These are phyloP conservation scores for Bombyx mandarina DNA, from an alignment of 1,140 invertebrate genomes.

Conservation along the genomic window DNA sequence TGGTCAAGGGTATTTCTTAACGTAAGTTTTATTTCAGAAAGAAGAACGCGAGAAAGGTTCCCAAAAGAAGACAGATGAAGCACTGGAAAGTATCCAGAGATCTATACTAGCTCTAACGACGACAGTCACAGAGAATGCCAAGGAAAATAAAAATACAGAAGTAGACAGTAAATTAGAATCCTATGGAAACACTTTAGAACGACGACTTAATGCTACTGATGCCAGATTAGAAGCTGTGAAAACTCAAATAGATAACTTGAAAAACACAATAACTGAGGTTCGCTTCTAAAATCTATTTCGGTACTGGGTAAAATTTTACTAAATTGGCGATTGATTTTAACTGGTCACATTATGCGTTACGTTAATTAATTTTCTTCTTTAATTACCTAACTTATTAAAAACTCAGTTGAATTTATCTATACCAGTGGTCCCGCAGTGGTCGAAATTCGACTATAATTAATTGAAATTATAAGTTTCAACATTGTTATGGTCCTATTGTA, in stretches of 20 bases:
- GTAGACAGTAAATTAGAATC: no score
- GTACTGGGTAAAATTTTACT: no score
- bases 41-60: conserved; percentile 79
- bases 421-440: no score
- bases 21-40: conserved; percentile 56
- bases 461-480: no score
- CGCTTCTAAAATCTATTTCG: not conserved
- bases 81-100: conserved; percentile 76
- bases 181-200: conserved; percentile 13
- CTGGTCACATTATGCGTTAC: no score
- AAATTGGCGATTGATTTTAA: no score
- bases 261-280: conserved; percentile 32
- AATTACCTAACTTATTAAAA: no score
- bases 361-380: no score
- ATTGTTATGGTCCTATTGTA: no score
- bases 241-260: conserved; percentile 69
- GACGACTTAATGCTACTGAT: conserved; percentile 39
- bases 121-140: conserved; percentile 37
- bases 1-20: conserved; percentile 8
- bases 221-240: conserved; percentile 71
- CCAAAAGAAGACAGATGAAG: conserved; percentile 78
- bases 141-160: not conserved
- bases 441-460: no score
- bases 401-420: no score
- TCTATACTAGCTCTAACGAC: conserved; percentile 72